These are phyloP conservation scores for Cynocephalus volans DNA, from an alignment of 2,113 vertebrate species.

Conservation along the genomic window DNA sequence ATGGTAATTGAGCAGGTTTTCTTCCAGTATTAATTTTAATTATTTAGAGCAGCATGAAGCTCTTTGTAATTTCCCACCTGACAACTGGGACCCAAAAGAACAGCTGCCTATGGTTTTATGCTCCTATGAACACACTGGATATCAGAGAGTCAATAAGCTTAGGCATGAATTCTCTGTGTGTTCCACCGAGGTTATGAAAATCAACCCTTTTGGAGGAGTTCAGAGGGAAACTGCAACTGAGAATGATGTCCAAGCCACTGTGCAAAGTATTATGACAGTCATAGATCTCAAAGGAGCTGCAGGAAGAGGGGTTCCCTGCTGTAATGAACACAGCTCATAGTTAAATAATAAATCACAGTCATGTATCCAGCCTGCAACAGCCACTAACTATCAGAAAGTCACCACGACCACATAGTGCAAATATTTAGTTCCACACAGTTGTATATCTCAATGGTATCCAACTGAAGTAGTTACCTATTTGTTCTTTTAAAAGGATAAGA, in stretches of 20 bases:
- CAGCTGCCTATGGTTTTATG: constrained; percentile 66
- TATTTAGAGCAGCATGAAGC: constrained; percentile 68
- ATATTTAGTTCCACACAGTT: constrained; percentile 43
- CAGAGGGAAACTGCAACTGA: constrained; percentile 68
- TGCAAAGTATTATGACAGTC: constrained; percentile 80
- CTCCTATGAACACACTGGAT: constrained; percentile 63
- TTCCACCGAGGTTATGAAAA: constrained; percentile 78
- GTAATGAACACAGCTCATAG: constrained; percentile 85
- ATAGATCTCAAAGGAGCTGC: constrained; percentile 85
- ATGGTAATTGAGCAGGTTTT: constrained; percentile 79
- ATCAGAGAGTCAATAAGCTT: constrained; percentile 73
- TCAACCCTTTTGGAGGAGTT: constrained; percentile 73
- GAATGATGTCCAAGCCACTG: constrained; percentile 81
- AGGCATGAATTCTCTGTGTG: constrained; percentile 74
- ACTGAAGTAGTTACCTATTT: not conserved
- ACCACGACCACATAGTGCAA: constrained; percentile 66
- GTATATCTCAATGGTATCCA: constrained; percentile 53
- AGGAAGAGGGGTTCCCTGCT: constrained; percentile 87
- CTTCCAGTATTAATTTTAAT: constrained; percentile 80
- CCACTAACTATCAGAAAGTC: constrained; percentile 67
- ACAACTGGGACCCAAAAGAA: constrained; percentile 73
- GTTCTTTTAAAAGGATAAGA: constrained; percentile 41
- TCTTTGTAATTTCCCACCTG: constrained; percentile 81
- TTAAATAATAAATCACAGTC: constrained; percentile 91
- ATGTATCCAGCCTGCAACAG: constrained; percentile 78